Conservation (phyloP, 2,888 invertebrate species). For the Scaptomyza caliginosa region DNA sequence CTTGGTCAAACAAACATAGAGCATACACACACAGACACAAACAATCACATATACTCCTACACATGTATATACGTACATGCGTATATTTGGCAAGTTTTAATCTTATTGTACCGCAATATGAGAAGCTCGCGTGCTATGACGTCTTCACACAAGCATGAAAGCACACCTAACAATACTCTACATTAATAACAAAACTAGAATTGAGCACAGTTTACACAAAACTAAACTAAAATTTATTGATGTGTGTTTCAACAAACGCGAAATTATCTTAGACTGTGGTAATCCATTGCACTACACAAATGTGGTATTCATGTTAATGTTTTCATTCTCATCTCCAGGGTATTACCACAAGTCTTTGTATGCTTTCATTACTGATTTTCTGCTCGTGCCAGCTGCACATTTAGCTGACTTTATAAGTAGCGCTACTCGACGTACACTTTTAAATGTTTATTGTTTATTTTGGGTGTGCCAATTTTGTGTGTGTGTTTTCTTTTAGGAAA, state of each 20-base stretch:
- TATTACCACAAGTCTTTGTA: neutral
- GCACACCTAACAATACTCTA: neutral
- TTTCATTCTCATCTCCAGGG: conserved; percentile 5
- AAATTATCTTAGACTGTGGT: neutral
- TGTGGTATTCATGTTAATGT: neutral
- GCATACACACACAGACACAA: neutral
- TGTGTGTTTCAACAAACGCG: neutral
- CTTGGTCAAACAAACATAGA: conserved; percentile 25
- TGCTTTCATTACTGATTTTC: neutral
- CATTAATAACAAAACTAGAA: neutral
- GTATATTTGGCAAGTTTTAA: conserved; percentile 48
- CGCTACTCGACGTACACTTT: conserved; percentile 27
- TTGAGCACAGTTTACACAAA: conserved; percentile 1
- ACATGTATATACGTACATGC: conserved; percentile 13
- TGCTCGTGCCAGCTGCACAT: conserved; percentile 8
- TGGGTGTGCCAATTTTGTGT: conserved; percentile 69
- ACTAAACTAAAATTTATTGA: neutral
- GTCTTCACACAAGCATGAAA: conserved; percentile 3
- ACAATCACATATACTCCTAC: neutral
- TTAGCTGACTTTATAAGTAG: conserved; percentile 37
- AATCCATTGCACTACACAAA: neutral
- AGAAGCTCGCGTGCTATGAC: conserved; percentile 14
- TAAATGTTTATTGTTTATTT: conserved; percentile 70
- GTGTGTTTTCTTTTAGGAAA: conserved; percentile 48
- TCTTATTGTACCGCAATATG: conserved; percentile 30